Base-by-base conservation (phyloP, 2,888 invertebrate species). In the Callimorpha dominula region DNA sequence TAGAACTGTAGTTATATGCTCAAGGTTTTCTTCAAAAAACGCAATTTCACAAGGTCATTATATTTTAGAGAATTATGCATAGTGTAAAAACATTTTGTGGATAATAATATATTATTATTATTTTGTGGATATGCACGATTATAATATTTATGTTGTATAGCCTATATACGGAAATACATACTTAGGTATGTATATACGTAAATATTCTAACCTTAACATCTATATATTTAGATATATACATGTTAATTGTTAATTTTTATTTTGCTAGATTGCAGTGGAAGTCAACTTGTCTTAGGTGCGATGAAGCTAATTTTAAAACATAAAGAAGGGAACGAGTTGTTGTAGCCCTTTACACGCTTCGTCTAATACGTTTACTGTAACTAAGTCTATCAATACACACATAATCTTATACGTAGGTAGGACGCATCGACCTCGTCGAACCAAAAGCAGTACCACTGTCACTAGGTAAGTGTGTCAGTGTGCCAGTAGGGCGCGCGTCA, bases 371-470 rank as follows among this genome's bases (percentile, higher is more conserved):
- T 68, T 78, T 72, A 75, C 74, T 75, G 76, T 72, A 78, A 70
- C 73, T 71, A 76, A 71, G 74, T 75, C 72, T 82, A 76, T 76
- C 75, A 78, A 78, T 70, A 77, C 73, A 83, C 76, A 86, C 78
- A 88, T 88, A 87, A 88, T 86, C 85, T 86, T 88, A 90, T 85
- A 91, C 87, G 90, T 92, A 92, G 93, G 92, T 93, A 93, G 91
- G 92, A 94, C 92, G 92, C 91, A 91, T 92, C 90, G 95, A 93
- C 95, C 95, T 95, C 95, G 95, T 74, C 94, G 90, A 85, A 93
- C 94, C 93, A 93, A 95, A 95, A 95, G 94, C 92, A 95, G 95
- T 95, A 92, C 94, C 96, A 96, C 94, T 95, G 96, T 95, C 96
- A 96, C 90, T 95, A 87, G 95, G 95, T 95, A 95, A 96, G 93